Evolutionary conservation across 1,140 invertebrate genomes (phyloP).

Genomic region (Lethrus apterus): DNA sequence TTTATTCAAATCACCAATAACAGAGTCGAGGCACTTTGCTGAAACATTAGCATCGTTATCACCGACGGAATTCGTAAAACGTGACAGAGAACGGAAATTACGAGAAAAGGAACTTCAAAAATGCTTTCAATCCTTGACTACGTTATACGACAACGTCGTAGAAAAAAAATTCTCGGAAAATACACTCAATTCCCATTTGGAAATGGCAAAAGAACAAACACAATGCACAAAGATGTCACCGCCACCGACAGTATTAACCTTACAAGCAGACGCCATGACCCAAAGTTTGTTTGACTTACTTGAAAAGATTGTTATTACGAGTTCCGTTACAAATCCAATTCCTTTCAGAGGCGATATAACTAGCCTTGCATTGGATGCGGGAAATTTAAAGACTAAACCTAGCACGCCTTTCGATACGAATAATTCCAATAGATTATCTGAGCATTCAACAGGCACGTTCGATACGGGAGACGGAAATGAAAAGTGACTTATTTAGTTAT

Average conservation of each 20-base stretch:
- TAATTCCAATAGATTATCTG: no score
- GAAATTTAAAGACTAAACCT: conserved; percentile 20
- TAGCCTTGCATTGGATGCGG: conserved; percentile 19
- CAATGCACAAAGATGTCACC: conserved; percentile 8
- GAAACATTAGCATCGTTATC: conserved; percentile 17
- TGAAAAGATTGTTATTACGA: conserved; percentile 18
- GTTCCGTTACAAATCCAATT: conserved; percentile 16
- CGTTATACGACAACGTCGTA: conserved; percentile 18
- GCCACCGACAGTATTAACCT: conserved; percentile 2
- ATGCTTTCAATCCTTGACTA: conserved; percentile 20
- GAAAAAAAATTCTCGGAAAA: conserved; percentile 12
- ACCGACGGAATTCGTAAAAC: conserved; percentile 20
- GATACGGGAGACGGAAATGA: no score
- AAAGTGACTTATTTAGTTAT: no score
- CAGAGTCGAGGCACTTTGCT: background rate
- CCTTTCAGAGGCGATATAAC: conserved; percentile 22
- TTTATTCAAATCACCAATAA: background rate
- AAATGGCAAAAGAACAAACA: conserved; percentile 17
- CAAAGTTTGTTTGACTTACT: conserved; percentile 21
- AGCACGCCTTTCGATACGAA: no score
- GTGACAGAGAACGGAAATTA: conserved; percentile 18
- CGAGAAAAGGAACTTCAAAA: conserved; percentile 15
- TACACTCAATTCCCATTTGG: conserved; percentile 16
- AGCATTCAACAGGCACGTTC: no score
- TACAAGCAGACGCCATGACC: conserved; percentile 20